Percentiles rank a stretch among this genome's conserved stretches.
phyloP scores from a whole-genome alignment of 2,113 vertebrate species.

The Cryptoleucopteryx plumbea region DNA sequence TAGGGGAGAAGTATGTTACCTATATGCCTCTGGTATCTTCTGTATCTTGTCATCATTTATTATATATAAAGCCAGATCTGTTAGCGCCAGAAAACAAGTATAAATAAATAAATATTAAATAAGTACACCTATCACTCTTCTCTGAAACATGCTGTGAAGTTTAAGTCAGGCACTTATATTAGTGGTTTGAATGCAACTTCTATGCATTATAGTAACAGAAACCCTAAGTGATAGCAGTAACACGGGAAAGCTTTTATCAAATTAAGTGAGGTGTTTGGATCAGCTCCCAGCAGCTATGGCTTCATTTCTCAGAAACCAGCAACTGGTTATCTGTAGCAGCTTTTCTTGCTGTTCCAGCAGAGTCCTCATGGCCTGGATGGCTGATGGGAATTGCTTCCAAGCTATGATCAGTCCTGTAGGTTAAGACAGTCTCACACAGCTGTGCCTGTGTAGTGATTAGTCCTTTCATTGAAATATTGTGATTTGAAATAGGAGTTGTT shows the following conservation, averaged over 20 bases:
- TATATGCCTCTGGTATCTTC: neutral
- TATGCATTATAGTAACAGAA: neutral
- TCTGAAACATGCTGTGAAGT: neutral
- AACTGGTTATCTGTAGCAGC: neutral
- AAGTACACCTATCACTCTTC: neutral
- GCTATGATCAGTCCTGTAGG: neutral
- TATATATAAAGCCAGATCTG: neutral
- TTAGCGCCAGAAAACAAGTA: neutral
- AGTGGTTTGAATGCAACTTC: neutral
- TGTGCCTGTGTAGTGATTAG: neutral
- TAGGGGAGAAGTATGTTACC: neutral
- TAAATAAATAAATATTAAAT: neutral
- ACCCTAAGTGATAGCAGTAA: conserved; percentile 15
- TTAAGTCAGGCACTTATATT: neutral
- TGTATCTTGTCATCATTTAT: neutral
- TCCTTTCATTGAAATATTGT: neutral
- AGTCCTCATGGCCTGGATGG: neutral
- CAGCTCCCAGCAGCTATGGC: neutral
- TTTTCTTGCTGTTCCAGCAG: neutral
- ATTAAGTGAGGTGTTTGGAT: conserved; percentile 11
- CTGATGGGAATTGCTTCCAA: neutral
- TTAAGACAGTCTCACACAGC: neutral
- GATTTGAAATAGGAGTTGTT: neutral
- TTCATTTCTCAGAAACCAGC: conserved; percentile 8
- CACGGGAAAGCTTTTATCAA: conserved; percentile 31